Evolutionary conservation across 1,140 invertebrate species (phyloP).

Genomic region (Drosophila nasuta): DNA sequence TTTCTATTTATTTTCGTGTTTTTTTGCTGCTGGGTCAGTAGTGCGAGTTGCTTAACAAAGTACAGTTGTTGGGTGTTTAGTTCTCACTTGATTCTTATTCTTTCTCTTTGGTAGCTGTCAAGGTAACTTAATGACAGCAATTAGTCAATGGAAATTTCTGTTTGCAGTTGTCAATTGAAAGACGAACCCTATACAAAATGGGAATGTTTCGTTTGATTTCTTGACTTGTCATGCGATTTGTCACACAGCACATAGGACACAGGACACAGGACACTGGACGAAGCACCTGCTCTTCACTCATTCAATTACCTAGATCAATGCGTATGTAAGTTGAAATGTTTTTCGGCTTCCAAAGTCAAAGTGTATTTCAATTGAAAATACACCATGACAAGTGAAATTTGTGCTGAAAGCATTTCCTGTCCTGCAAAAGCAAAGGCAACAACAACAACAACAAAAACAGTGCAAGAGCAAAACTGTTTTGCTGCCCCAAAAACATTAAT

Average conservation of each 20-base stretch:
- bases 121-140: slow-evolving; percentile 17
- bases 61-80: slow-evolving; percentile 1
- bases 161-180: not conserved
- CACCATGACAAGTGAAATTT: slow-evolving; percentile 76
- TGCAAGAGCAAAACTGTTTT: slow-evolving; percentile 3
- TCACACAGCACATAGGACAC: slow-evolving; percentile 4
- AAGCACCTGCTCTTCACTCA: slow-evolving; percentile 14
- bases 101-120: not conserved
- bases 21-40: slow-evolving; percentile 1
- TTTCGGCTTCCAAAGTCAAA: slow-evolving; percentile 35
- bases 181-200: slow-evolving; percentile 5
- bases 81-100: not conserved
- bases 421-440: slow-evolving; percentile 14
- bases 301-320: not conserved
- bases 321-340: not conserved
- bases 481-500: slow-evolving; percentile 32
- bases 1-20: too few relatives aligned
- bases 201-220: slow-evolving; percentile 8
- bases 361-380: slow-evolving; percentile 46
- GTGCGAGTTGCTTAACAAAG: not conserved
- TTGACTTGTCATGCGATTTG: slow-evolving; percentile 31
- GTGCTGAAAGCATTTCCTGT: slow-evolving; percentile 74
- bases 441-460: not conserved
- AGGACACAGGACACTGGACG: not conserved
- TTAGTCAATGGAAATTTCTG: slow-evolving; percentile 31